These are phyloP conservation scores for Aurelia sp. DNA, from an alignment of 30 jellyfish, hydroid and myxozoan genomes.

Conservation along the genomic window DNA sequence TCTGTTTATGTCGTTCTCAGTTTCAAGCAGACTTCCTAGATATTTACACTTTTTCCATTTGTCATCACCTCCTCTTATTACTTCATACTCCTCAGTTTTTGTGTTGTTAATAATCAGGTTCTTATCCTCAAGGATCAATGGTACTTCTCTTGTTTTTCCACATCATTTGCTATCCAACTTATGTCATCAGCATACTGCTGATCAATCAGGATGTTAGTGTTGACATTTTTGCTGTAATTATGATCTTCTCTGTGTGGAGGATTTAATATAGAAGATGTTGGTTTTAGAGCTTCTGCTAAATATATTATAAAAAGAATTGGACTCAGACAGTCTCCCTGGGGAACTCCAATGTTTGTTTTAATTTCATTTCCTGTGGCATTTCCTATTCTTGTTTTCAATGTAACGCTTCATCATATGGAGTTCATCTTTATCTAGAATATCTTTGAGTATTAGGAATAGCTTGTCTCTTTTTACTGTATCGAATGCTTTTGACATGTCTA, in stretches of 20 bases:
- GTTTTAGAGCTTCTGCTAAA: constrained; percentile 45
- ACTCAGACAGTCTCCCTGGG: constrained; percentile 46
- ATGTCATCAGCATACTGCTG: too few relatives aligned
- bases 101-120: too few relatives aligned
- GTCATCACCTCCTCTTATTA: too few relatives aligned
- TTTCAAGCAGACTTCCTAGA: too few relatives aligned
- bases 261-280: not conserved
- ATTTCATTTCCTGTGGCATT: constrained; percentile 7
- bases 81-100: too few relatives aligned
- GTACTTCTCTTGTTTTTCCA: too few relatives aligned
- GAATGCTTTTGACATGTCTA: constrained; percentile 31
- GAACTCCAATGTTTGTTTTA: constrained; percentile 28
- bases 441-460: not conserved
- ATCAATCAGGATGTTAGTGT: too few relatives aligned
- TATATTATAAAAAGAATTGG: constrained; percentile 24
- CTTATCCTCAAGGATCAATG: too few relatives aligned
- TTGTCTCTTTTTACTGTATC: too few relatives aligned
- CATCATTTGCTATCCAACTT: too few relatives aligned
- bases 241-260: constrained; percentile 2
- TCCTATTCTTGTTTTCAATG: constrained; percentile 16
- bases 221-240: constrained; percentile 9
- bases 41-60: too few relatives aligned
- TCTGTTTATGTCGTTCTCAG: too few relatives aligned
- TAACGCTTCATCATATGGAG: constrained; percentile 9
- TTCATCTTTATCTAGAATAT: constrained; percentile 16